phyloP scores from a whole-genome alignment of 2,888 invertebrate species.

The Rhagonycha fulva region DNA sequence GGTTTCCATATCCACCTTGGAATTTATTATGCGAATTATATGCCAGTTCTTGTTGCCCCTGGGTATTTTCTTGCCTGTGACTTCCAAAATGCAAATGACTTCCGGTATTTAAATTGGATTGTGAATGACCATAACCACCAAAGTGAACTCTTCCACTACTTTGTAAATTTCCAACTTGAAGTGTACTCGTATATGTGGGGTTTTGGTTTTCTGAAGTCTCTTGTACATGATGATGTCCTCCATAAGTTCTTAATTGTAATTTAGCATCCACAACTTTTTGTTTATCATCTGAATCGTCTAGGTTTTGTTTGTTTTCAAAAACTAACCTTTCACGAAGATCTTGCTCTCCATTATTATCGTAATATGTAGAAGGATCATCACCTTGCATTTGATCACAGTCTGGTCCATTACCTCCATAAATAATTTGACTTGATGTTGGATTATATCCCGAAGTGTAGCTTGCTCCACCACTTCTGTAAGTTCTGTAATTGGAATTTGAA shows the following conservation, averaged over 20 bases:
- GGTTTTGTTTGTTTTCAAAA: neutral
- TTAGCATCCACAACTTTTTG: neutral
- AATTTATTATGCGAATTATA: too few species aligned
- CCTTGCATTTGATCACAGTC: conserved; percentile 28
- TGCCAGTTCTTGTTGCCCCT: too few species aligned
- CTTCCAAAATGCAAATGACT: neutral
- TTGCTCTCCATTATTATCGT: neutral
- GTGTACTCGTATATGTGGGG: neutral
- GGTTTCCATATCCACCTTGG: too few species aligned
- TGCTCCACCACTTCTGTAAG: neutral
- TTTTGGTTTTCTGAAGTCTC: neutral
- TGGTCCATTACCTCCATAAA: conserved; percentile 1
- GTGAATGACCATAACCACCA: neutral
- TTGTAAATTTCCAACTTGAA: neutral
- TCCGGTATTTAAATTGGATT: neutral
- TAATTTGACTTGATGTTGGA: neutral
- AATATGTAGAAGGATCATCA: conserved; percentile 19
- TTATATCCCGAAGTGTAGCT: conserved; percentile 1
- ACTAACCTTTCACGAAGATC: neutral
- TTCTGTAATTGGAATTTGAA: conserved; percentile 11
- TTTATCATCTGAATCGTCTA: neutral
- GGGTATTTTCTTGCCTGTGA: neutral
- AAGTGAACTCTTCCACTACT: neutral
- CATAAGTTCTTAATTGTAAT: neutral
- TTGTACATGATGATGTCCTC: neutral